Conservation (phyloP, 2,888 invertebrate species). For the Subacronicta megacephala region DNA sequence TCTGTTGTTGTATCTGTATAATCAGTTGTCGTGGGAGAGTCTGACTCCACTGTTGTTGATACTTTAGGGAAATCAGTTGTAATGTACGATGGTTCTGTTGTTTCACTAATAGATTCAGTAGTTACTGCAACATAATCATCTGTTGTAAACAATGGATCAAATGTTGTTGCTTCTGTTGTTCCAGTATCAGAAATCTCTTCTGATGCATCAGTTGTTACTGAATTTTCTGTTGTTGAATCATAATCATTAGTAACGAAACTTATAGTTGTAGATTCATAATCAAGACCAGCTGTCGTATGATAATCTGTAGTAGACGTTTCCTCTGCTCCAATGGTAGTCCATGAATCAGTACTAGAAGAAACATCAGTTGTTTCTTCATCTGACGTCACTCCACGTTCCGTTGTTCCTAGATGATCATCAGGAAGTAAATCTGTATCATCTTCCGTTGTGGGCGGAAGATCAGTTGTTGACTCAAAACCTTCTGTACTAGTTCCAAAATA, state of each 20-base stretch:
- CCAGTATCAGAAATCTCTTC: neutral
- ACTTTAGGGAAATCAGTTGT: conserved; percentile 2
- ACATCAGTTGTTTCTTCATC: neutral
- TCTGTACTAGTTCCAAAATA: conserved; percentile 4
- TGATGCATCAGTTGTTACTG: neutral
- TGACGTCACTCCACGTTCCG: conserved; percentile 6
- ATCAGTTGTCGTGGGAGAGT: neutral
- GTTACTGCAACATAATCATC: neutral
- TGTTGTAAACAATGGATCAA: neutral
- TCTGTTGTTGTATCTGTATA: conserved; percentile 9
- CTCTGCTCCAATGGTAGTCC: neutral
- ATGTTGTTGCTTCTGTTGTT: conserved; percentile 1
- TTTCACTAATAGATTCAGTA: neutral
- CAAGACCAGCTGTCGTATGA: conserved; percentile 5
- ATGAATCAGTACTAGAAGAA: conserved; percentile 12
- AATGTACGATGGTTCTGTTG: conserved; percentile 6
- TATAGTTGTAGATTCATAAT: conserved; percentile 11
- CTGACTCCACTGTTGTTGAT: conserved; percentile 13
- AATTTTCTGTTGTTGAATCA: conserved; percentile 7
- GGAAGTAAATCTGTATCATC: conserved; percentile 5
- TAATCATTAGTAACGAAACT: no score
- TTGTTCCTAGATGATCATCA: conserved; percentile 12
- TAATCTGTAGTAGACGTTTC: neutral
- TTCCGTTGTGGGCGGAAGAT: neutral
- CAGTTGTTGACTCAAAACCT: conserved; percentile 10